Conservation (phyloP, 2,113 vertebrate genomes). For the Erpornis zantholeuca region DNA sequence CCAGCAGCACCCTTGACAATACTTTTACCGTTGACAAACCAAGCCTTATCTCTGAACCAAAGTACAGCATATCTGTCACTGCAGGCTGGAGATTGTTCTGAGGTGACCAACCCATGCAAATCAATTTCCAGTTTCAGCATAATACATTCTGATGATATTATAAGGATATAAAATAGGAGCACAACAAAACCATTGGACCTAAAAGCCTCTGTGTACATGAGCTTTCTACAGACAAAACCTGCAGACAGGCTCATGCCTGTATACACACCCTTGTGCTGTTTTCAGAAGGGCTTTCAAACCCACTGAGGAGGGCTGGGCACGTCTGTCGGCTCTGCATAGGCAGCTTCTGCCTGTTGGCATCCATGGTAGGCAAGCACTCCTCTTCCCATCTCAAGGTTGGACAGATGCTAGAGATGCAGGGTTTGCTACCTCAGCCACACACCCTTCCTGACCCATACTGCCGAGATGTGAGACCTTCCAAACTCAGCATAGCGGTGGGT, state of each 20-base stretch:
- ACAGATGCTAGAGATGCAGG: not conserved
- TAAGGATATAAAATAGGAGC: not conserved
- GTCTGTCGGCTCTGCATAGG: not conserved
- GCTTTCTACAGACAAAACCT: not conserved
- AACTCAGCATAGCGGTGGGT: not conserved
- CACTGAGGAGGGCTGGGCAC: not conserved
- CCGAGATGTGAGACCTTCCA: rapidly evolving
- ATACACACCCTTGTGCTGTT: not conserved
- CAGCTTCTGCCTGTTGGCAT: not conserved
- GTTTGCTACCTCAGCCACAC: not conserved
- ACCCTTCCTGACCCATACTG: not conserved
- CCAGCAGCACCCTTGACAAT: not conserved
- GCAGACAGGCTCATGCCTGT: not conserved
- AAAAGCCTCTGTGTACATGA: not conserved
- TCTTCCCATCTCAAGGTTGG: not conserved
- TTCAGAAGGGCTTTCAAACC: not conserved
- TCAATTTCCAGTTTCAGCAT: not conserved
- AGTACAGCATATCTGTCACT: not conserved
- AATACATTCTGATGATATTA: not conserved
- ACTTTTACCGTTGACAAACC: not conserved
- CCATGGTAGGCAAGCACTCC: rapidly evolving
- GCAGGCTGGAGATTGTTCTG: slow-evolving; percentile 8
- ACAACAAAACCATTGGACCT: not conserved
- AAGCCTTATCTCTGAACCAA: not conserved
- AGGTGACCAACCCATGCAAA: slow-evolving; percentile 32